Base-by-base conservation (phyloP, 2,888 invertebrate species). In the Drosophila yooni region DNA sequence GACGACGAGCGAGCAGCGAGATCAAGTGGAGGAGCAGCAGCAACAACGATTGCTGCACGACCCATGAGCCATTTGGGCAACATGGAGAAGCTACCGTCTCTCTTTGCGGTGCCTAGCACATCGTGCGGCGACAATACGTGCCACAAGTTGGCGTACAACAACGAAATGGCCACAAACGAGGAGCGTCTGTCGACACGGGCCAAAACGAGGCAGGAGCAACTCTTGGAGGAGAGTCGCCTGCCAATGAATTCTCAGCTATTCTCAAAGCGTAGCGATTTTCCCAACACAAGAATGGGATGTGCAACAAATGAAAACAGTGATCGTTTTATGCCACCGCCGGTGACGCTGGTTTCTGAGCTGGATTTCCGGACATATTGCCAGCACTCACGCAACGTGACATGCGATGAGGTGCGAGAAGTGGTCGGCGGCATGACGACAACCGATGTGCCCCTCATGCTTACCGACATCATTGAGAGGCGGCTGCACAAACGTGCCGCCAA, bases 291-390 rank as follows among this genome's bases (percentile, higher is more conserved):
- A 10, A 54, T n/a, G 15, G 15, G 15, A 4, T 1, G 25, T 4
- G 1, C 46, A 4, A 8, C 50, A 59, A 10, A n/a, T 1, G 8
- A 51, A 29, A 29, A n/a, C 34, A 29, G 10, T 2, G 46, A 33
- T 2, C 67, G 18, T 3, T 13, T 11, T 2, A 59, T 66, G 61
- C 43, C 66, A 7, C 48, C 53, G 7, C 56, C 64, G 2, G 62
- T 53, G 0, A 60, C 74, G 6, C 4, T 73, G 3, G 33, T 53
- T 0, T 82, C 88, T 21, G 88, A 79, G 4, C 13, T 76, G 51
- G 73, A 73, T 10, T 85, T 79, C 11, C 27, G n/a, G 1, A 61
- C 65, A 0, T 52, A 80, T 15, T 58, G 25, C 6, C 0, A 43
- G 2, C 5, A 15, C 29, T 11, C 58, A 18, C 79, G 75, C 2